Conservation (phyloP, 2,113 vertebrate genomes). For the Lathamus discolor region DNA sequence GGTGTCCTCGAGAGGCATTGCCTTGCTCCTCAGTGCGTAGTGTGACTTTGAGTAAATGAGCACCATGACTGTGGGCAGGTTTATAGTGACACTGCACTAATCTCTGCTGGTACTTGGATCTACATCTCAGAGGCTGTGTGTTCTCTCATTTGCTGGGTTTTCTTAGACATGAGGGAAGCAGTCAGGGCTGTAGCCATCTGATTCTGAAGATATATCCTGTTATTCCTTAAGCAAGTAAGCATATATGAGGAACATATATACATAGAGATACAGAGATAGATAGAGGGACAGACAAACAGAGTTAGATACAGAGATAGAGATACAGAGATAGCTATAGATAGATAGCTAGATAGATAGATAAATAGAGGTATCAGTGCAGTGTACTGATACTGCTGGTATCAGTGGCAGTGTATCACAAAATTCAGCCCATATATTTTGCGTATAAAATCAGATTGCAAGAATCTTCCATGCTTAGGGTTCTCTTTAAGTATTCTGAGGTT, state of each 20-base stretch:
- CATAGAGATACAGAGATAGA: background rate
- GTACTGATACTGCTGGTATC: background rate
- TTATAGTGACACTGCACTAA: background rate
- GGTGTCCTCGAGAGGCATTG: background rate
- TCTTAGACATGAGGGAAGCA: background rate
- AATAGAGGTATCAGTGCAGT: background rate
- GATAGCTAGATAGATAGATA: no score
- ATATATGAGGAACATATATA: accelerated
- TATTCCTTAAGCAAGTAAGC: background rate
- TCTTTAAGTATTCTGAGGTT: background rate
- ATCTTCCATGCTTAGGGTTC: background rate
- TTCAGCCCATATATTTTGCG: background rate
- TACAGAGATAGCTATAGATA: background rate
- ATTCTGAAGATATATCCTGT: background rate
- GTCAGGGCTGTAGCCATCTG: background rate
- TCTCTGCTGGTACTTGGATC: background rate
- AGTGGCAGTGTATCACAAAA: background rate
- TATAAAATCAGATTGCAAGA: background rate
- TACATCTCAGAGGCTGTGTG: background rate
- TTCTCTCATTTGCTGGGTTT: background rate
- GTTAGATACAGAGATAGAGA: background rate
- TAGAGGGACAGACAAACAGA: background rate
- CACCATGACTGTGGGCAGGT: background rate
- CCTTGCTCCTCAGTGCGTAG: background rate
- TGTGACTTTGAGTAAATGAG: background rate